Base-by-base conservation (phyloP, 92 coral and sea anemone species). In the Virgularia gustaviana region DNA sequence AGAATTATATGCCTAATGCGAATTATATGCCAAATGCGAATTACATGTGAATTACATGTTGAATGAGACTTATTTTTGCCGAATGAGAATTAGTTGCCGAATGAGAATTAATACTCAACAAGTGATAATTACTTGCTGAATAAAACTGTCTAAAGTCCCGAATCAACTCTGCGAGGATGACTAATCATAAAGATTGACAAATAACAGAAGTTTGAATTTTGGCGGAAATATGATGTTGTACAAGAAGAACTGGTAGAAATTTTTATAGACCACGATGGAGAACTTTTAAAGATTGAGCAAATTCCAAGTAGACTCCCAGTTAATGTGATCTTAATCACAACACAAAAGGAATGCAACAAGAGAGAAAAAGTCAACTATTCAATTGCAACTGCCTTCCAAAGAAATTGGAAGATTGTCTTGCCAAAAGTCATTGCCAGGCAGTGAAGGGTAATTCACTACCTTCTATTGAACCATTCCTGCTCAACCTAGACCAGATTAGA, bases 231-330 rank as follows among this genome's bases (percentile, higher is more conserved):
- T n/a, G n/a, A n/a, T n/a, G n/a, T n/a, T n/a, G n/a, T n/a, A n/a
- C 74, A 47, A 29, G 74, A 67, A 29, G 47, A 43, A 33, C 47
- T 67, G 27, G 47, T 37, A 23, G 74, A 67, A 31, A 9, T 28
- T 25, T 24, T 67, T 30, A 67, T 43, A 51, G 9, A 24, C 11
- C 28, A 67, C 30, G 74, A 59, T 67, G 74, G 74, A 9, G 36
- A 67, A 9, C 58, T 67, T 45, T 67, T 67, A 30, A 67, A 67
- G 24, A 59, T 29, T 4, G 74, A 67, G 13, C 43, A 36, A 2
- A 67, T 67, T 65, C 58, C 70, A 23, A 49, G 38, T n/a, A 49
- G 70, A 62, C 70, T 62, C 27, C 70, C 70, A 36, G 70, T 62
- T 12, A 62, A 62, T 35, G 19, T 62, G 2, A 62, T 62, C 25